Percentiles rank a stretch among this genome's conserved stretches.
phyloP scores from a whole-genome alignment of 1,140 invertebrate species.

The Euura saliciscinereae region DNA sequence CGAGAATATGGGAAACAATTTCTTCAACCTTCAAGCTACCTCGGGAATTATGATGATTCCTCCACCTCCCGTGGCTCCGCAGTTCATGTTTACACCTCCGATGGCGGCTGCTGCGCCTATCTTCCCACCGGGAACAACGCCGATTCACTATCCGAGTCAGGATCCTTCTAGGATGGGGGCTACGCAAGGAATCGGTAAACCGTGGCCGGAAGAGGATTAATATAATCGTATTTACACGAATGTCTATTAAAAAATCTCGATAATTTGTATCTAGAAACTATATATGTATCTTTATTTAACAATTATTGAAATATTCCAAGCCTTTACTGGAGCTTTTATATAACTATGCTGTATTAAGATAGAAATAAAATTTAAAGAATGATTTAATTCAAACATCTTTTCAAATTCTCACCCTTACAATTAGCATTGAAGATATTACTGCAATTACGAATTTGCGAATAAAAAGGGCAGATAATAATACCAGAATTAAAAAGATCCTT shows the following conservation, averaged over 20 bases:
- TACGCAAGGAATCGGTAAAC: constrained; percentile 60
- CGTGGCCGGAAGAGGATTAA: constrained; percentile 56
- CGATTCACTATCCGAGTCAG: constrained; percentile 92
- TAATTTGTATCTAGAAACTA: too few relatives aligned
- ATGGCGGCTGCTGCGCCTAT: constrained; percentile 55
- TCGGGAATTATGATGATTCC: constrained; percentile 64
- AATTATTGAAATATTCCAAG: too few relatives aligned
- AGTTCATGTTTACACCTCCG: constrained; percentile 63
- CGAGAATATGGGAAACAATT: constrained; percentile 65
- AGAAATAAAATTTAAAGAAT: too few relatives aligned
- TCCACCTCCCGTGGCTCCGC: constrained; percentile 56
- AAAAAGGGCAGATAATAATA: too few relatives aligned
- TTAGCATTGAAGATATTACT: too few relatives aligned
- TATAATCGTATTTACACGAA: neutral
- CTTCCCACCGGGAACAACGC: constrained; percentile 61
- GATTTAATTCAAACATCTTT: too few relatives aligned
- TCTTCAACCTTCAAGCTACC: constrained; percentile 66
- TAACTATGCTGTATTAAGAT: too few relatives aligned
- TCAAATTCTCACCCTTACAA: too few relatives aligned
- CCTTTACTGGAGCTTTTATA: too few relatives aligned
- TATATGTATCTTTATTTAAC: too few relatives aligned
- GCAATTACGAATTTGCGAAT: too few relatives aligned
- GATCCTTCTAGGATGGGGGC: constrained; percentile 90
- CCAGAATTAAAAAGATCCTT: neutral
- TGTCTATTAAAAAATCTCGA: too few relatives aligned